phyloP scores from a whole-genome alignment of 2,113 vertebrate genomes.

The Vulpes ferrilata region DNA sequence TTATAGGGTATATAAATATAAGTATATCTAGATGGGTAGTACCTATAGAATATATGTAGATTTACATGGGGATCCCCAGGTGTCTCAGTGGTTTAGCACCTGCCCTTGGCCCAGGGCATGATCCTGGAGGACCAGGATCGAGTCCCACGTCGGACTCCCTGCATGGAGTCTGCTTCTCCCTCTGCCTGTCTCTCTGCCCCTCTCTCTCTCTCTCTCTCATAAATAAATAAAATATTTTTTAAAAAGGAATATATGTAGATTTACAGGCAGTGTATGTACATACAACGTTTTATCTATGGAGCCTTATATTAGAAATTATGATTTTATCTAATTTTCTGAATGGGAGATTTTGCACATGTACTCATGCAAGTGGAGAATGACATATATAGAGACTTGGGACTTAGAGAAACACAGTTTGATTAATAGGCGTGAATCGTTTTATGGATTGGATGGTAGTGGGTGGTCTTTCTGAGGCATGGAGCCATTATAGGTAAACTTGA shows the following conservation, averaged over 20 bases:
- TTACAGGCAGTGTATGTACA: background rate
- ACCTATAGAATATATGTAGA: too few species aligned
- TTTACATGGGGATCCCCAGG: too few species aligned
- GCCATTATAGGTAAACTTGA: background rate
- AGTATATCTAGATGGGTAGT: background rate
- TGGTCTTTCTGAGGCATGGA: background rate
- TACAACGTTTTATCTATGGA: slow-evolving; percentile 1
- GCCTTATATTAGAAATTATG: background rate
- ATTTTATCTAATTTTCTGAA: background rate
- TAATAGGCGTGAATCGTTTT: background rate
- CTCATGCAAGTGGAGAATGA: too few species aligned
- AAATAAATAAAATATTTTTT: too few species aligned
- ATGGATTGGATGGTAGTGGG: background rate
- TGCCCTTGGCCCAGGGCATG: too few species aligned
- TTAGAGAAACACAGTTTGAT: background rate
- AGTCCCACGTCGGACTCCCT: too few species aligned
- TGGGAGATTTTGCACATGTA: background rate
- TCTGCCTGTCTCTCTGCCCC: too few species aligned
- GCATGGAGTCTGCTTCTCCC: too few species aligned
- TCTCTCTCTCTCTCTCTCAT: too few species aligned
- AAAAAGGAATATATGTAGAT: too few species aligned
- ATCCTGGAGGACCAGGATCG: too few species aligned
- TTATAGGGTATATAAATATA: background rate
- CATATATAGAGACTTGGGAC: background rate
- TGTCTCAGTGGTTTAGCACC: too few species aligned